phyloP scores from a whole-genome alignment of 2,797 vertebrate species.

The Babyrousa celebensis region DNA sequence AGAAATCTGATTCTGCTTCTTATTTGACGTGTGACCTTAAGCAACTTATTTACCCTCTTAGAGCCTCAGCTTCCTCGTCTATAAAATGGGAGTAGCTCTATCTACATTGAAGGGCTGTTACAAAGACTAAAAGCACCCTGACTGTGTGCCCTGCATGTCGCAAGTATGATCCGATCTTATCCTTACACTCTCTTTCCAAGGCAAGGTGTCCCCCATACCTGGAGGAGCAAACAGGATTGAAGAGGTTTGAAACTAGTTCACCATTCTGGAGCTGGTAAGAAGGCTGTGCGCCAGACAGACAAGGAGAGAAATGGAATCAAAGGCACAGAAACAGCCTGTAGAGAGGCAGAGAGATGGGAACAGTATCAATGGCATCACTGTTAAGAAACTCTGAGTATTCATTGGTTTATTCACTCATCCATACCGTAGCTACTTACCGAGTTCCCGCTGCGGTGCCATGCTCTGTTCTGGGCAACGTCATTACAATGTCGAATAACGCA shows the following conservation, averaged over 20 bases:
- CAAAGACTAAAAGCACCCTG: background rate
- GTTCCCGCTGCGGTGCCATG: too few relatives aligned
- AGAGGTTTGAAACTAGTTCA: background rate
- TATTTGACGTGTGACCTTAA: background rate
- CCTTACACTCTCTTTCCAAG: background rate
- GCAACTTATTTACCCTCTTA: background rate
- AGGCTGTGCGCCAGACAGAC: background rate
- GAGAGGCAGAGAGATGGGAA: background rate
- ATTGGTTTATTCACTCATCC: background rate
- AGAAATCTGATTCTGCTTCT: background rate
- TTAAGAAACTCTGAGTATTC: background rate
- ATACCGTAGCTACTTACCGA: background rate
- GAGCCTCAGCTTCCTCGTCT: background rate
- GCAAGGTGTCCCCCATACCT: too few relatives aligned
- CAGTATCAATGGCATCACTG: background rate
- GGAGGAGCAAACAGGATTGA: background rate
- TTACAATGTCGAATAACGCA: background rate
- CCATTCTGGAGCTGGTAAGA: background rate
- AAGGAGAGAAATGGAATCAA: background rate
- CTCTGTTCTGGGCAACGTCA: background rate
- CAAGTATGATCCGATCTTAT: background rate
- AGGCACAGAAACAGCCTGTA: background rate
- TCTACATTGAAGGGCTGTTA: background rate
- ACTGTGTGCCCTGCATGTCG: background rate
- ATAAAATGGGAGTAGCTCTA: too few relatives aligned